Evolutionary conservation across 2,888 invertebrate species (phyloP), one percentile per base, ranked within the genome.

Genomic region (Dugesia japonica): DNA sequence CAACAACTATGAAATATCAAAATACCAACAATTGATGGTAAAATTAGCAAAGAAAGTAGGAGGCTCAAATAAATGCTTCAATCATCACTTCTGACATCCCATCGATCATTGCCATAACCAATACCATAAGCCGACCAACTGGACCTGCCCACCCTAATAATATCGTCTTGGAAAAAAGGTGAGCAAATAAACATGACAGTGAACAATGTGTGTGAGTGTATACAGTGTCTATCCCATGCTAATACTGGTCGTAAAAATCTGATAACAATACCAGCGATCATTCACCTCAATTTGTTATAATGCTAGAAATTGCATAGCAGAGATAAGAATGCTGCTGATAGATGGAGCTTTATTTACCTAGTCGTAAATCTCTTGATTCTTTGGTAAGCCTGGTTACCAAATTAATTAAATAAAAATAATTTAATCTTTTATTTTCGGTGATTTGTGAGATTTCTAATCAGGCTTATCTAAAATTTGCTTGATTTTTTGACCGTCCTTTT

Each of bases 1-100:
- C 56, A 56, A 56, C 56, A 56, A 56, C 17, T 56, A 56, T 56
- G 56, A 56, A 56, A 56, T 56, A 56, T 56, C 56, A n/a, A 56
- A 56, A 56, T 56, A 56, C 56, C 56, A 9, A 56, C 56, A 23
- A 56, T 56, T 4, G n/a, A 56, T 56, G 56, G 56, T n/a, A 56
- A n/a, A 56, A 56, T 56, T 56, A 56, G n/a, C 17, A n/a, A 13
- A 56, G 56, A 56, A 56, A 56, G 56, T 56, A 56, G 56, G 56
- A 56, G 56, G 56, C 56, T 56, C 56, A n/a, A 56, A 56, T 56
- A 56, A 56, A 56, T 56, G 56, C 56, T 56, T 56, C 56, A 56
- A 56, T 56, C 56, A 56, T 56, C n/a, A 56, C 56, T n/a, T 9
- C 9, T 56, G 56, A 56, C 56, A 56, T 56, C 56, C 23, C 56